Evolutionary conservation across 2,797 vertebrate species (phyloP).

Genomic region (Gallirallus australis): DNA sequence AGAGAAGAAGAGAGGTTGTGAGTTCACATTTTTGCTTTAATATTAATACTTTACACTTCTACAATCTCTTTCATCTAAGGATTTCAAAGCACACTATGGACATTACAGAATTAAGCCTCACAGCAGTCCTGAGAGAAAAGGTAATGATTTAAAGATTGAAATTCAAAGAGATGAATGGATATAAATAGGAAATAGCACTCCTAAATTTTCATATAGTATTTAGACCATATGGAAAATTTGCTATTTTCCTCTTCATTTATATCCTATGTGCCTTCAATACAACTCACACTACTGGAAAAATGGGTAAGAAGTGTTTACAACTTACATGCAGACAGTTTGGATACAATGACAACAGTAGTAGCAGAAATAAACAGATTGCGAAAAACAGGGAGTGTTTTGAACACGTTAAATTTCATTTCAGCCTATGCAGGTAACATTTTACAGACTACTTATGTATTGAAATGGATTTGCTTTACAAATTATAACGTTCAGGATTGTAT

Average conservation of each 20-base stretch:
- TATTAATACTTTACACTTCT: slow-evolving; percentile 33
- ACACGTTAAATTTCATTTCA: neutral
- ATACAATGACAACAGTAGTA: neutral
- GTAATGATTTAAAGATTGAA: slow-evolving; percentile 44
- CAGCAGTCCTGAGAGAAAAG: slow-evolving; percentile 22
- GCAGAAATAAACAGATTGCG: neutral
- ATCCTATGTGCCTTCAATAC: neutral
- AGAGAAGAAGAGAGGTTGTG: neutral
- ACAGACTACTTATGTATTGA: neutral
- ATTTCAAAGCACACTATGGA: slow-evolving; percentile 53
- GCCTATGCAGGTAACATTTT: neutral
- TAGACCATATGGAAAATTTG: neutral
- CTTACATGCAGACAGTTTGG: neutral
- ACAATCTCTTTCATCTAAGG: slow-evolving; percentile 55
- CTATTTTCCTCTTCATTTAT: neutral
- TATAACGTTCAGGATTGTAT: neutral
- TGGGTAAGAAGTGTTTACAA: neutral
- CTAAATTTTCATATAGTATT: neutral
- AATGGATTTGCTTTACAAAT: neutral
- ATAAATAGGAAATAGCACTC: neutral
- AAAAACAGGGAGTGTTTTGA: neutral
- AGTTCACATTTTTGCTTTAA: slow-evolving; percentile 38
- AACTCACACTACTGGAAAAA: neutral
- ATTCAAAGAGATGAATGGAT: slow-evolving; percentile 24
- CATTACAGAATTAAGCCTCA: slow-evolving; percentile 59